These are phyloP conservation scores for Drosophila sordidula DNA, from an alignment of 2,888 invertebrate genomes.

Conservation along the genomic window DNA sequence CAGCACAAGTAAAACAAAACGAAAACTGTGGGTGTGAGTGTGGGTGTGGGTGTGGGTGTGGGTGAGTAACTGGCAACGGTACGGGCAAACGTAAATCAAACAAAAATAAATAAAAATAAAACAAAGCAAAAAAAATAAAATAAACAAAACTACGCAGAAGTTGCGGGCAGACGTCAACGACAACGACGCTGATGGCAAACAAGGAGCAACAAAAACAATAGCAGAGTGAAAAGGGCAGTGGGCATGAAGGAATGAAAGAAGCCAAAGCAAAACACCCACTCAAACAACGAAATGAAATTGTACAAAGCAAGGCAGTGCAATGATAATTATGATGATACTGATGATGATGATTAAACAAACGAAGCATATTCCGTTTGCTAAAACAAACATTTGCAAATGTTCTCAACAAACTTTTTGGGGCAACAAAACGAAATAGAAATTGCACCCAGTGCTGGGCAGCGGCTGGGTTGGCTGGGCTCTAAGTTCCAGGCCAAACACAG, in stretches of 20 bases:
- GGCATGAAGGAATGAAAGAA: slow-evolving; percentile 44
- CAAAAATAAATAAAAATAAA: slow-evolving; percentile 75
- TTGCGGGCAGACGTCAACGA: slow-evolving; percentile 71
- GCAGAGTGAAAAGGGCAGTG: slow-evolving; percentile 30
- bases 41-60: slow-evolving; percentile 12
- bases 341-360: slow-evolving; percentile 65
- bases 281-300: slow-evolving; percentile 48
- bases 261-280: slow-evolving; percentile 59
- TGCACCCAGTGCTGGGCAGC: slow-evolving; percentile 47
- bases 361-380: slow-evolving; percentile 77
- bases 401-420: slow-evolving; percentile 77
- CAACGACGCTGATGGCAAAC: slow-evolving; percentile 61
- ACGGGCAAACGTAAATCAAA: slow-evolving; percentile 75
- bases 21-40: slow-evolving; percentile 19
- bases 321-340: slow-evolving; percentile 39
- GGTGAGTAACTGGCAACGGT: slow-evolving; percentile 43
- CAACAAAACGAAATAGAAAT: slow-evolving; percentile 61
- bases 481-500: slow-evolving; percentile 74
- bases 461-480: slow-evolving; percentile 12
- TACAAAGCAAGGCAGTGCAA: slow-evolving; percentile 53
- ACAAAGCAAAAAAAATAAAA: slow-evolving; percentile 79
- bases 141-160: slow-evolving; percentile 79
- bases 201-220: slow-evolving; percentile 59
- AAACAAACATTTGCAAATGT: slow-evolving; percentile 81
- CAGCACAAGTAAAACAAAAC: slow-evolving; percentile 68